These are phyloP conservation scores for Caenorhabditis zanzibari DNA, from an alignment of 2,888 invertebrate genomes.

Conservation along the genomic window DNA sequence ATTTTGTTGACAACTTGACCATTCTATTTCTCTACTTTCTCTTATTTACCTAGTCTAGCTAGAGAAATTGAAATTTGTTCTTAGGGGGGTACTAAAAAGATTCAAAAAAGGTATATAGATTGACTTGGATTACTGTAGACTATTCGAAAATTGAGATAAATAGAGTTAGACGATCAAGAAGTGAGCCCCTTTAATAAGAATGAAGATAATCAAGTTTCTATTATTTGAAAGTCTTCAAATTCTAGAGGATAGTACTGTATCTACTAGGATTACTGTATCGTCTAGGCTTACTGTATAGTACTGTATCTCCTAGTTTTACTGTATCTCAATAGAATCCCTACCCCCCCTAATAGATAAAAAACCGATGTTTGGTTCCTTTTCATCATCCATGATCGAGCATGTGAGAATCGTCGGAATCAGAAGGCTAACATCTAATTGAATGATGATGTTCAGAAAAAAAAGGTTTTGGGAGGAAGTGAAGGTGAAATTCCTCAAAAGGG, in stretches of 20 bases:
- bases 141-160: too few relatives aligned
- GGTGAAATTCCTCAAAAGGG: not conserved
- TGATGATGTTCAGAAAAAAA: slow-evolving; percentile 29
- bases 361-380: not conserved
- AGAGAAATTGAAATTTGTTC: too few relatives aligned
- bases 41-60: not conserved
- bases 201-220: too few relatives aligned
- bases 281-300: not conserved
- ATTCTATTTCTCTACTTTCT: not conserved
- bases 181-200: too few relatives aligned
- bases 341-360: not conserved
- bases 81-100: too few relatives aligned
- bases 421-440: slow-evolving; percentile 37
- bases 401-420: not conserved
- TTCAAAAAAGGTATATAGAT: too few relatives aligned
- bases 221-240: too few relatives aligned
- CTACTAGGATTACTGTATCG: too few relatives aligned
- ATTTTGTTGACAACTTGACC: not conserved
- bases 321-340: too few relatives aligned
- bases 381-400: not conserved
- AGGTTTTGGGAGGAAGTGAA: not conserved
- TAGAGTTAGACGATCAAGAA: too few relatives aligned
- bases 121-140: too few relatives aligned
- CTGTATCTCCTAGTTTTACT: not conserved
- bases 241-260: too few relatives aligned